Evolutionary conservation across 2,797 vertebrate genomes (phyloP).

Genomic region (Danio jaintianensis): DNA sequence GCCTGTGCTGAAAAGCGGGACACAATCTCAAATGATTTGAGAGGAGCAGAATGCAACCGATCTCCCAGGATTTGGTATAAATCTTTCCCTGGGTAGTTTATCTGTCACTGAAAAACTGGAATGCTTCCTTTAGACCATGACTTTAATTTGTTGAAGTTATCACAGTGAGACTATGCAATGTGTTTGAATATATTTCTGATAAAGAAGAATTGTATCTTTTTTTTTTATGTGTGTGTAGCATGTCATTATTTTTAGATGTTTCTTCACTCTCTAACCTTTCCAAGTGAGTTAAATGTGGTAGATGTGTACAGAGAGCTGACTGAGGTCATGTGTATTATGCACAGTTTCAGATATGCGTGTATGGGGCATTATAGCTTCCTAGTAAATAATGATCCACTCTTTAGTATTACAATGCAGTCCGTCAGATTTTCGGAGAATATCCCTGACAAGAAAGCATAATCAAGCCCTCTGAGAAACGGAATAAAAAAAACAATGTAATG

Average conservation of each 20-base stretch:
- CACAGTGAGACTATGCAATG: slow-evolving; percentile 18
- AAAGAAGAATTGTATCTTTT: slow-evolving; percentile 22
- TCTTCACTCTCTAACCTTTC: slow-evolving; percentile 10
- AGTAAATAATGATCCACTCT: slow-evolving; percentile 43
- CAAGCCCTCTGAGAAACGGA: slow-evolving; percentile 22
- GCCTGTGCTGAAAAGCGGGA: slow-evolving; percentile 13
- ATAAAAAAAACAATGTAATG: slow-evolving; percentile 33
- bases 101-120: slow-evolving; percentile 36
- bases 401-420: slow-evolving; percentile 37
- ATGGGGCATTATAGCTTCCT: neutral
- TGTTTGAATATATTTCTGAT: slow-evolving; percentile 26
- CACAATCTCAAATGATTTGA: slow-evolving; percentile 43
- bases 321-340: slow-evolving; percentile 16
- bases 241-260: neutral
- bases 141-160: slow-evolving; percentile 37
- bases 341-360: slow-evolving; percentile 9
- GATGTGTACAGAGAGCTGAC: slow-evolving; percentile 12
- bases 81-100: slow-evolving; percentile 44
- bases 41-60: slow-evolving; percentile 40
- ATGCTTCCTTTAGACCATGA: slow-evolving; percentile 39
- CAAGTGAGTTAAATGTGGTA: neutral
- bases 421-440: slow-evolving; percentile 33
- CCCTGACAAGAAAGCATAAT: slow-evolving; percentile 26
- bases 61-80: slow-evolving; percentile 10
- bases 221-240: neutral